Evolutionary conservation across 2,888 invertebrate species (phyloP).

Genomic region (Ennomos fuscantarius): DNA sequence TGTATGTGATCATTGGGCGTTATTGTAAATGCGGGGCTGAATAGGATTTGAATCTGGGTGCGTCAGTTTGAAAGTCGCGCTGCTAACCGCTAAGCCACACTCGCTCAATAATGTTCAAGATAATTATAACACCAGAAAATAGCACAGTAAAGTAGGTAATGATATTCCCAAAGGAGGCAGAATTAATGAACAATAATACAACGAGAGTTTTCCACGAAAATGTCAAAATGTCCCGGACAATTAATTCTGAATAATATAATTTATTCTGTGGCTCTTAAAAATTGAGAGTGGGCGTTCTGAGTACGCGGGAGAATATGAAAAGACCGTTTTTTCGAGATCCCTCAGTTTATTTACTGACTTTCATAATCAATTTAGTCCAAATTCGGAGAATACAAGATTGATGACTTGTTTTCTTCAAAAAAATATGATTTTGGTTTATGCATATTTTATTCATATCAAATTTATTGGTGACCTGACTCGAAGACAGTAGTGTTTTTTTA

Average conservation of each 20-base stretch:
- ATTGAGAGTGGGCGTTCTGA: background rate
- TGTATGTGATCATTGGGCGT: too few relatives aligned
- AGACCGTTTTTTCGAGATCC: conserved; percentile 1
- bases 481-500: too few relatives aligned
- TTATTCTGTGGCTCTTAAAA: conserved; percentile 8
- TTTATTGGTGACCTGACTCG: too few relatives aligned
- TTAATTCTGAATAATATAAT: conserved; percentile 13
- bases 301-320: conserved; percentile 10
- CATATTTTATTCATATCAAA: too few relatives aligned
- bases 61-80: too few relatives aligned
- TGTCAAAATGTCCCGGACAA: conserved; percentile 19
- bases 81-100: too few relatives aligned
- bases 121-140: background rate
- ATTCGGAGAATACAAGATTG: background rate
- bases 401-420: too few relatives aligned
- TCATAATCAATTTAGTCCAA: conserved; percentile 15
- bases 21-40: too few relatives aligned
- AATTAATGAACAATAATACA: conserved; percentile 18
- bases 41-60: too few relatives aligned
- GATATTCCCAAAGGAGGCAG: conserved; percentile 13
- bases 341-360: conserved; percentile 14
- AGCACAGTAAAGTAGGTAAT: conserved; percentile 11
- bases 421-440: too few relatives aligned
- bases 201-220: conserved; percentile 17
- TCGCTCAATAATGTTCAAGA: too few relatives aligned